phyloP scores from a whole-genome alignment of 2,888 invertebrate genomes.

The Eristalis intricaria region DNA sequence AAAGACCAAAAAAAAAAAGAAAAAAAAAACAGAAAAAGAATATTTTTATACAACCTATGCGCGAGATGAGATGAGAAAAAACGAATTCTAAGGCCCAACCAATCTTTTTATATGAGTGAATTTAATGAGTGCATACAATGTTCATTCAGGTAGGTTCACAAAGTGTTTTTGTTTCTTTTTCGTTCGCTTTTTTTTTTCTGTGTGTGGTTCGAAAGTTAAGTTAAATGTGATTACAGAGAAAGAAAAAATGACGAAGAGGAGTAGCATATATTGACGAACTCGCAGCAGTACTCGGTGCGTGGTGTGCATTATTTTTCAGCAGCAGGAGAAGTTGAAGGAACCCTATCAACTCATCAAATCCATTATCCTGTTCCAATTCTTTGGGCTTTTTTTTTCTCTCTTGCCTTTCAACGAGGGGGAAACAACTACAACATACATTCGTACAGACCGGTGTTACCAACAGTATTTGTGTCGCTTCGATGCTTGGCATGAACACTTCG shows the following conservation, averaged over 20 bases:
- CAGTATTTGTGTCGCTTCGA: neutral
- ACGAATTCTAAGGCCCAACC: neutral
- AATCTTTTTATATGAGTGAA: slow-evolving; percentile 10
- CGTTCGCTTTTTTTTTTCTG: neutral
- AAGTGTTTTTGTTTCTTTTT: neutral
- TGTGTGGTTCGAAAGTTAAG: neutral
- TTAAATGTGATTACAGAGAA: neutral
- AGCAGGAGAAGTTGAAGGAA: too few relatives aligned
- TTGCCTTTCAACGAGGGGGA: neutral
- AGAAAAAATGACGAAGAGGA: neutral
- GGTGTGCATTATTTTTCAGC: too few relatives aligned
- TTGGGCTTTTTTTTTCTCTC: neutral
- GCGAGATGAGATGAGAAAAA: neutral
- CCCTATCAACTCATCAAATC: too few relatives aligned
- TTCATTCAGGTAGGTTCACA: slow-evolving; percentile 37
- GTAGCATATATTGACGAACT: too few relatives aligned
- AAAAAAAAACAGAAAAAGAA: neutral
- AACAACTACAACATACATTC: too few relatives aligned
- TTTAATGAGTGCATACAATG: slow-evolving; percentile 25
- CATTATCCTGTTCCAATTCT: neutral
- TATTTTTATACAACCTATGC: slow-evolving; percentile 52
- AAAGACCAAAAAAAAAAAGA: neutral
- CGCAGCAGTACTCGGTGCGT: too few relatives aligned
- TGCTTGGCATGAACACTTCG: neutral
- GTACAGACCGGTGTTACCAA: slow-evolving; percentile 9